Percentiles rank a stretch among this genome's conserved stretches.
These are phyloP conservation scores for Nemotelus pantherinus DNA, from an alignment of 2,888 invertebrate genomes.

Conservation along the genomic window DNA sequence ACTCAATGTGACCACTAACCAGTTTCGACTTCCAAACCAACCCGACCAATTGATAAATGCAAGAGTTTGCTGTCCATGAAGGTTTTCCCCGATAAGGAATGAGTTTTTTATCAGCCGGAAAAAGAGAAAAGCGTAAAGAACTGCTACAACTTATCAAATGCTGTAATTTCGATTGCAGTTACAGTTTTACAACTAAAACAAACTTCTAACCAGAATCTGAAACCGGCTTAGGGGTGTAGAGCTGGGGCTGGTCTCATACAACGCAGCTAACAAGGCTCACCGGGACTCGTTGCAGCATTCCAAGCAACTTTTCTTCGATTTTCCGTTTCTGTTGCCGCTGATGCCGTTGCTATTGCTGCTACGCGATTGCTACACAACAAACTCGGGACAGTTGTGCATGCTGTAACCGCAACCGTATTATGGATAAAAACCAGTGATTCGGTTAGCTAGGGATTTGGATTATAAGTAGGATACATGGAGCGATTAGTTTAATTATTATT, in stretches of 20 bases:
- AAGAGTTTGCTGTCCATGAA: constrained; percentile 11
- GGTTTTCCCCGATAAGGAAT: constrained; percentile 7
- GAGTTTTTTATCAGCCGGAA: constrained; percentile 6
- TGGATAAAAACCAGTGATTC: not conserved
- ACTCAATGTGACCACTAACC: too few relatives aligned
- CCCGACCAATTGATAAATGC: not conserved
- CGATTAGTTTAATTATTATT: constrained; percentile 23
- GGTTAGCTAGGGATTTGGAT: not conserved
- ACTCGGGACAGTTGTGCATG: not conserved
- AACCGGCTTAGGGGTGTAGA: constrained; percentile 10
- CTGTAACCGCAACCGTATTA: constrained; percentile 4
- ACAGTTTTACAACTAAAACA: constrained; percentile 26
- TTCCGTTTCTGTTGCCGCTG: constrained; percentile 20
- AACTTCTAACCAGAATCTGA: constrained; percentile 29
- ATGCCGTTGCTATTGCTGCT: not conserved
- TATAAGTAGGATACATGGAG: constrained; percentile 27
- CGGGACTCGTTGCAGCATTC: constrained; percentile 26
- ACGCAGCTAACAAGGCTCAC: constrained; percentile 25
- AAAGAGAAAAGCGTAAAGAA: not conserved
- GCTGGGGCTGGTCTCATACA: not conserved
- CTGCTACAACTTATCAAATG: constrained; percentile 28
- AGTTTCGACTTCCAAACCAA: not conserved
- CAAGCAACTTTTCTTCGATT: constrained; percentile 30
- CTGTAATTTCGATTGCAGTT: constrained; percentile 33
- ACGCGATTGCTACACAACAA: not conserved